phyloP scores from a whole-genome alignment of 1,140 invertebrate species.

The Magallana angulata region DNA sequence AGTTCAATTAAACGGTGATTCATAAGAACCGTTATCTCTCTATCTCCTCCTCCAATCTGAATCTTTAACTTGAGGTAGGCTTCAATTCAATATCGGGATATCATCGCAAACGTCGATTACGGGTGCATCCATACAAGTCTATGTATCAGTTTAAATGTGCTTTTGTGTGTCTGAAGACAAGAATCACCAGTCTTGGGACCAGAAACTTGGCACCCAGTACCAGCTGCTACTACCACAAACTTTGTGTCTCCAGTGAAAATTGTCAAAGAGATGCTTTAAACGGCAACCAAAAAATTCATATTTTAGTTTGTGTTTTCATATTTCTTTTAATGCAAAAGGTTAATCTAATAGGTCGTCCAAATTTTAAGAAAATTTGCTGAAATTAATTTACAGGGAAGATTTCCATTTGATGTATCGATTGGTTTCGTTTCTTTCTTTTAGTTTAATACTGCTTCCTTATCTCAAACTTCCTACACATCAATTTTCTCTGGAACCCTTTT shows the following conservation, averaged over 20 bases:
- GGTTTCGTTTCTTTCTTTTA: not conserved
- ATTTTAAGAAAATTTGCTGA: not conserved
- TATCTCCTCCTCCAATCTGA: conserved; percentile 8
- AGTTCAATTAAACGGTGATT: conserved; percentile 34
- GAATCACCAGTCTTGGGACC: not conserved
- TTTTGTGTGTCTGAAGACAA: conserved; percentile 18
- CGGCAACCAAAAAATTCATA: not conserved
- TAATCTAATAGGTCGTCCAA: not conserved
- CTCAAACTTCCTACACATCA: conserved; percentile 26
- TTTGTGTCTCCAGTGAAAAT: not conserved
- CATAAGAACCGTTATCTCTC: conserved; percentile 23
- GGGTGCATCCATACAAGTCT: conserved; percentile 8
- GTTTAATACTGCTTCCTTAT: conserved; percentile 1
- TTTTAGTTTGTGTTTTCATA: not conserved
- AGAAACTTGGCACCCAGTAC: not conserved
- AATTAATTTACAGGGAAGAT: conserved; percentile 15
- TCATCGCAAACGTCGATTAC: conserved; percentile 27
- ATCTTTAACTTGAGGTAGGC: conserved; percentile 28
- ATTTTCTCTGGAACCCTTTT: not conserved
- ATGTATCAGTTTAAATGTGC: conserved; percentile 36
- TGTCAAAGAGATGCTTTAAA: not conserved
- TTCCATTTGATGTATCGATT: conserved; percentile 11
- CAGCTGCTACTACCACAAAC: not conserved
- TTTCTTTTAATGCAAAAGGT: not conserved
- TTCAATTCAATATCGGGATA: conserved; percentile 28